Percentiles rank a stretch among this genome's conserved stretches.
These are phyloP conservation scores for Eupelmus urozonus DNA, from an alignment of 2,888 invertebrate genomes.

Conservation along the genomic window DNA sequence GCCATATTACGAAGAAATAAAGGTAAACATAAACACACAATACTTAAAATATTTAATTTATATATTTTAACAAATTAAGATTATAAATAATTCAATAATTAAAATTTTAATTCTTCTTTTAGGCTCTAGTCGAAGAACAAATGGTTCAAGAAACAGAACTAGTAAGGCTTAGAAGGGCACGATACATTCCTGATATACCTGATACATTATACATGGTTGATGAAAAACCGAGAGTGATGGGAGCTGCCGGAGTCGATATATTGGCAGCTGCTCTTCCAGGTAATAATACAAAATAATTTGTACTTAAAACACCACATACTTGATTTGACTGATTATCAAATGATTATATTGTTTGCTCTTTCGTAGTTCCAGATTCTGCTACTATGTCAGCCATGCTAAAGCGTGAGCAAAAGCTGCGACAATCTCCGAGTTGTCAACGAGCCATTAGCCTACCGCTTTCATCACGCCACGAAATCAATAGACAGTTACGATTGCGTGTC, in stretches of 20 bases:
- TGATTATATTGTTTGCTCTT: conserved; percentile 2
- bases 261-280: conserved; percentile 83
- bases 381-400: conserved; percentile 89
- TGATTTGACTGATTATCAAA: background rate
- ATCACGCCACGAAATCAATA: conserved; percentile 87
- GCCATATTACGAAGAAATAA: conserved; percentile 96
- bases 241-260: conserved; percentile 82
- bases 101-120: conserved; percentile 56
- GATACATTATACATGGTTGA: conserved; percentile 95
- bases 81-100: conserved; percentile 35
- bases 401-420: conserved; percentile 89
- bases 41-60: conserved; percentile 32
- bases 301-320: background rate
- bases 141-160: conserved; percentile 87
- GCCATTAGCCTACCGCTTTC: conserved; percentile 87
- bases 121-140: conserved; percentile 90
- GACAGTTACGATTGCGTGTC: conserved; percentile 88
- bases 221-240: conserved; percentile 79
- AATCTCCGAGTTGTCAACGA: conserved; percentile 87
- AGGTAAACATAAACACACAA: conserved; percentile 78
- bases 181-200: conserved; percentile 90
- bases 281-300: conserved; percentile 61
- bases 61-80: conserved; percentile 41
- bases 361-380: conserved; percentile 85
- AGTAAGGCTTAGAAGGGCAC: conserved; percentile 84